A percentile compares a stretch with the other conserved stretches of the same genome.
Conservation (phyloP, 2,888 invertebrate species). For the Chymomyza procnemis region DNA sequence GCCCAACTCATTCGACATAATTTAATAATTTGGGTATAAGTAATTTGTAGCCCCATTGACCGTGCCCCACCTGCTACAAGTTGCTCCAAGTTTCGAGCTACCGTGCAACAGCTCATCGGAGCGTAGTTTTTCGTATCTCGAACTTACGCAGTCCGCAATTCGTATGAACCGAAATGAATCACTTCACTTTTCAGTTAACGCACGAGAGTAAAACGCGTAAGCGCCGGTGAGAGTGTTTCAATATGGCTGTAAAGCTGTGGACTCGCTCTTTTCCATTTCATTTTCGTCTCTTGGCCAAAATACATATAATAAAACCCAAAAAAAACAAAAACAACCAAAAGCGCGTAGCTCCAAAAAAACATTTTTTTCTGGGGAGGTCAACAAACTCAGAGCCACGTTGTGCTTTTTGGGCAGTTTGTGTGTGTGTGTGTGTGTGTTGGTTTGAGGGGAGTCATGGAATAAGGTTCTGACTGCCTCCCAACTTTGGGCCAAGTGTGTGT, state of each 20-base stretch:
- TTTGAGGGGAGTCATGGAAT: not conserved
- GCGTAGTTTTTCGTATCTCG: not conserved
- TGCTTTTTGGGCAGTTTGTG: conserved; percentile 39
- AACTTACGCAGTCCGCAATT: conserved; percentile 15
- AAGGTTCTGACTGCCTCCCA: not conserved
- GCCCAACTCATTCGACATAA: conserved; percentile 66
- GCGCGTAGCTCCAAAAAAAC: conserved; percentile 18
- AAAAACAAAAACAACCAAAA: conserved; percentile 1
- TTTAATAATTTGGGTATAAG: conserved; percentile 51
- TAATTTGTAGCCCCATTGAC: conserved; percentile 60
- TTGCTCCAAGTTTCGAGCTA: not conserved
- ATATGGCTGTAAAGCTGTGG: conserved; percentile 29
- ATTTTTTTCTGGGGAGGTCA: conserved; percentile 50
- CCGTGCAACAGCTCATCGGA: not conserved
- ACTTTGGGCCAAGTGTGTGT: conserved; percentile 15
- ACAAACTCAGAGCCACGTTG: conserved; percentile 65
- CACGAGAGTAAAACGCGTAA: conserved; percentile 32
- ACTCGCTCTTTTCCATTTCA: conserved; percentile 69
- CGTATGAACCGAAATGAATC: conserved; percentile 55
- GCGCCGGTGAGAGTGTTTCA: conserved; percentile 47
- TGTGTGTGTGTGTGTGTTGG: conserved; percentile 1
- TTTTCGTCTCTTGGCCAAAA: conserved; percentile 61
- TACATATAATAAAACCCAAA: conserved; percentile 20
- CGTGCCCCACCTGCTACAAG: not conserved
- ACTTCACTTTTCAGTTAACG: conserved; percentile 62